Evolutionary conservation across 2,888 invertebrate species (phyloP).

Genomic region (Dryobota labecula): DNA sequence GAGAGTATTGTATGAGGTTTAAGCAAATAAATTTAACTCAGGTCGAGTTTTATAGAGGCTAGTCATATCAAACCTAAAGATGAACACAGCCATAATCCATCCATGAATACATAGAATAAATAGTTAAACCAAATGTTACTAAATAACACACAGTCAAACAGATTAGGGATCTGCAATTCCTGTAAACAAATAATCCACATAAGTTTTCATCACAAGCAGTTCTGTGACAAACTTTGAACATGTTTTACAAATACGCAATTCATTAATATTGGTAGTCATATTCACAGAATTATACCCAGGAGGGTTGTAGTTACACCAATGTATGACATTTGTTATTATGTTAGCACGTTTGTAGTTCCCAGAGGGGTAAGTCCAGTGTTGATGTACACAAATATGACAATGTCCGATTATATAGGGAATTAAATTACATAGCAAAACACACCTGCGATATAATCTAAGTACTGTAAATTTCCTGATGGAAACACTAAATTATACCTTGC

Average conservation of each 20-base stretch:
- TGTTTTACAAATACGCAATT: constrained; percentile 61
- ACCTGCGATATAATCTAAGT: not conserved
- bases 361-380: constrained; percentile 5
- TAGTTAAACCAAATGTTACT: not conserved
- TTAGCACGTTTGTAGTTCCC: constrained; percentile 24
- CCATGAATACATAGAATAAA: too few relatives aligned
- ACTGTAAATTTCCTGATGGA: not conserved
- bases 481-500: not conserved
- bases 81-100: too few relatives aligned
- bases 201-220: constrained; percentile 7
- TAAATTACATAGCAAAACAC: not conserved
- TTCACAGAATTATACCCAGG: constrained; percentile 69
- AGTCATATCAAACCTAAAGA: too few relatives aligned
- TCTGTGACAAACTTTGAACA: constrained; percentile 19
- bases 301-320: constrained; percentile 61
- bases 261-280: constrained; percentile 78
- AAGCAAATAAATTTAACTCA: too few relatives aligned
- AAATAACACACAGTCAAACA: not conserved
- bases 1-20: too few relatives aligned
- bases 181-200: not conserved
- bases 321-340: constrained; percentile 40
- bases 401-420: constrained; percentile 3
- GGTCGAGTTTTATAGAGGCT: too few relatives aligned
- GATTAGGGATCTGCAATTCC: not conserved
- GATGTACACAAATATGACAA: not conserved